phyloP scores from a whole-genome alignment of 2,113 vertebrate genomes.

The Sciurus niger region DNA sequence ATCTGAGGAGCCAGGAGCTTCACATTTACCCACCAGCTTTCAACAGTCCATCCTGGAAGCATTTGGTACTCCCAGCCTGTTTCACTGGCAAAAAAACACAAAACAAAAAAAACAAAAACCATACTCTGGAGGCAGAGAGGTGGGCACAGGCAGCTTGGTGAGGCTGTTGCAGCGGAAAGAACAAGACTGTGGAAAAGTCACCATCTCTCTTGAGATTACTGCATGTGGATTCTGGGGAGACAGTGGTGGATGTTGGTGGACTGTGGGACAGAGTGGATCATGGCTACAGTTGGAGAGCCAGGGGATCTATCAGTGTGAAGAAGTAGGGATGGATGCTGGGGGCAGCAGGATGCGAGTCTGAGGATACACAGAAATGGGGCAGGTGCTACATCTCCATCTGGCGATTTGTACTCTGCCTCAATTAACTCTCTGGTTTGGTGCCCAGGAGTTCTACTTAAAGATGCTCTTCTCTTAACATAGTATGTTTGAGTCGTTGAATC shows the following conservation, averaged over 20 bases:
- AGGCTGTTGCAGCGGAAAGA: not conserved
- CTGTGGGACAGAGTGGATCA: no score
- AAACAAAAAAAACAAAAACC: not conserved
- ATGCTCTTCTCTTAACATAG: not conserved
- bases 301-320: not conserved
- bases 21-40: not conserved
- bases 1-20: not conserved
- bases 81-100: not conserved
- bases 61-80: no score
- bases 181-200: not conserved
- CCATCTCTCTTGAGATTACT: rapidly evolving
- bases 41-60: not conserved
- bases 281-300: not conserved
- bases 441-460: conserved; percentile 29
- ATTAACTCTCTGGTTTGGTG: not conserved
- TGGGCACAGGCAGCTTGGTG: not conserved
- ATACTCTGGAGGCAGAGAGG: not conserved
- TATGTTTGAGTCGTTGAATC: not conserved
- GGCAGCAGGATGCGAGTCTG: not conserved
- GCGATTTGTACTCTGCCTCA: conserved; percentile 21
- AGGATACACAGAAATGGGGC: not conserved
- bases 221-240: not conserved
- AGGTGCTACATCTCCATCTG: not conserved
- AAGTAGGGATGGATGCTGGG: not conserved
- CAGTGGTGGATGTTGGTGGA: not conserved